Evolutionary conservation across 35 echinoderm and acorn worm species (phyloP).

Genomic region (Acanthaster planci): DNA sequence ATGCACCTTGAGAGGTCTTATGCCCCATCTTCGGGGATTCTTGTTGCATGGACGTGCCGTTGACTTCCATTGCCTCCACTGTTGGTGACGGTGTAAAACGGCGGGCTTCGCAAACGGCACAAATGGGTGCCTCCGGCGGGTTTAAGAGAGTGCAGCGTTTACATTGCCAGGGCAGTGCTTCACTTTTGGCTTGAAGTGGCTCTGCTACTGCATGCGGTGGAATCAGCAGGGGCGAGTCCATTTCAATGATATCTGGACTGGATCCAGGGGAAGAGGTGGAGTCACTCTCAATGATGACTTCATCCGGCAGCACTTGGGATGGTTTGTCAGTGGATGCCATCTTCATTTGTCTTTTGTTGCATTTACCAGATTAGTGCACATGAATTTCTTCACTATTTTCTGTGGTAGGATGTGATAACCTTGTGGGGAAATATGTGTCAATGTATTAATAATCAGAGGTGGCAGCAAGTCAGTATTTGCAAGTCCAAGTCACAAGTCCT

Average conservation of each 20-base stretch:
- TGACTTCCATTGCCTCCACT: background rate
- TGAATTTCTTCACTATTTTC: no score
- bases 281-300: background rate
- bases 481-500: no score
- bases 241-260: conserved; percentile 9
- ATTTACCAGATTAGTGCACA: no score
- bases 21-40: background rate
- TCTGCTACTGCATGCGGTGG: background rate
- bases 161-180: conserved; percentile 47
- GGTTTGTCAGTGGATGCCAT: conserved; percentile 7
- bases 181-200: background rate
- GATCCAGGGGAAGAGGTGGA: background rate
- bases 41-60: background rate
- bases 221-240: background rate
- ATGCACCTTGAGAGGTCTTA: background rate
- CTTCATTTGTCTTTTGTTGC: background rate
- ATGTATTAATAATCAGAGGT: no score
- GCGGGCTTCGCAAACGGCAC: conserved; percentile 51
- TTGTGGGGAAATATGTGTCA: no score
- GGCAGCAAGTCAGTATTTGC: no score
- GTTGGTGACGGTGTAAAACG: conserved; percentile 23
- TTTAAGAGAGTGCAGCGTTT: conserved; percentile 62
- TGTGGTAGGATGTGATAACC: no score
- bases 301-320: background rate
- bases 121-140: conserved; percentile 19